These are phyloP conservation scores for Prionchulus punctatus DNA, from an alignment of 2,888 invertebrate species.

Conservation along the genomic window DNA sequence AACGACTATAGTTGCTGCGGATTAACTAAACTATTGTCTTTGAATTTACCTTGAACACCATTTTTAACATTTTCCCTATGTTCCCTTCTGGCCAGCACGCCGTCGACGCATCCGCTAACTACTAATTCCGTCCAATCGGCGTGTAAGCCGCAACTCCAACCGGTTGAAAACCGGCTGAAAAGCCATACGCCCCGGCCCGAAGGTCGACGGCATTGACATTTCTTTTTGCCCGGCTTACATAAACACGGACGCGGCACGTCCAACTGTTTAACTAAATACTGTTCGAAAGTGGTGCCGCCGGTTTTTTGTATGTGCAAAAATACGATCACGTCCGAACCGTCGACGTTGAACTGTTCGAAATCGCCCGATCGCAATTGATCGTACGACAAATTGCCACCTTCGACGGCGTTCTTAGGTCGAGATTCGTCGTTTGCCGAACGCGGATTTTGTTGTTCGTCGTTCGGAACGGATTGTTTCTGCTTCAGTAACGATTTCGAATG, in stretches of 20 bases:
- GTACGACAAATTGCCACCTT: conserved; percentile 1
- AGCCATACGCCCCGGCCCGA: conserved; percentile 60
- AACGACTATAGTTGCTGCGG: too few species aligned
- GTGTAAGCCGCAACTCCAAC: conserved; percentile 81
- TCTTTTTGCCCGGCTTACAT: conserved; percentile 14
- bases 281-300: conserved; percentile 88
- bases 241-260: conserved; percentile 46
- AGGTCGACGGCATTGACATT: conserved; percentile 30
- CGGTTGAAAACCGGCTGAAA: conserved; percentile 88
- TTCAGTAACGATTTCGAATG: too few species aligned
- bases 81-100: conserved; percentile 74
- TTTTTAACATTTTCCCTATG: conserved; percentile 15
- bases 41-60: background rate
- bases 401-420: background rate
- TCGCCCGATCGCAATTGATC: background rate
- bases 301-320: conserved; percentile 98
- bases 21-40: background rate
- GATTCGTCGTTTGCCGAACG: too few species aligned
- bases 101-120: conserved; percentile 65
- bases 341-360: conserved; percentile 25
- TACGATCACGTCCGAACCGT: conserved; percentile 88
- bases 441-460: too few species aligned
- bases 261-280: conserved; percentile 68
- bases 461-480: too few species aligned
- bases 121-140: conserved; percentile 81